Conservation (phyloP, 2,888 invertebrate species). For the Yponomeuta plumbellus region DNA sequence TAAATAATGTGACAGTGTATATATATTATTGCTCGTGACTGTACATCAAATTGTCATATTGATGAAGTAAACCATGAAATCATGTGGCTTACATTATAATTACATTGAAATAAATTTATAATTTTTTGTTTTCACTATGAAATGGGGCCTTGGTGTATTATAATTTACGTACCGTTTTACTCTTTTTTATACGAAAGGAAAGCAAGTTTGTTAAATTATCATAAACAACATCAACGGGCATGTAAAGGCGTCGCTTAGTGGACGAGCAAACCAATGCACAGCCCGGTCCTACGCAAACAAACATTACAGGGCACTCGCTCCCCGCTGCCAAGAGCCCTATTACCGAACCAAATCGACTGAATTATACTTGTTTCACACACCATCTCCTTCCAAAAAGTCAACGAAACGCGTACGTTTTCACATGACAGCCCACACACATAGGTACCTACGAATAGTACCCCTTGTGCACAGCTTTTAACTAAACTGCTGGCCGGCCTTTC, state of each 20-base stretch:
- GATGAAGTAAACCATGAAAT: no score
- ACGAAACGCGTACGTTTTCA: not conserved
- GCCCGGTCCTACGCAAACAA: constrained; percentile 39
- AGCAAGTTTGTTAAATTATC: not conserved
- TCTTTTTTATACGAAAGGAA: not conserved
- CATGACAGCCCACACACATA: not conserved
- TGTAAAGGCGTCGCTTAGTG: not conserved
- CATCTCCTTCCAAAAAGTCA: not conserved
- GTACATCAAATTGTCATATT: no score
- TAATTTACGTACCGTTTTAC: not conserved
- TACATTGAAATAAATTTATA: no score
- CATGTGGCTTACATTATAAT: no score
- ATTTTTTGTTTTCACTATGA: no score
- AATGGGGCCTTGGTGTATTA: not conserved
- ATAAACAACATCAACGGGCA: constrained; percentile 10
- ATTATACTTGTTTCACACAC: not conserved
- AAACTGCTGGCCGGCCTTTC: constrained; percentile 42
- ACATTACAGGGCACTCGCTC: constrained; percentile 15
- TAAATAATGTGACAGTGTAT: no score
- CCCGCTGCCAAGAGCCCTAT: constrained; percentile 7
- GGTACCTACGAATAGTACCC: constrained; percentile 16
- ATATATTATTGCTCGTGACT: no score
- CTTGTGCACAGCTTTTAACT: constrained; percentile 41
- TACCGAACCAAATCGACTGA: not conserved
- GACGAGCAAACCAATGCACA: not conserved